Base-by-base conservation (phyloP, 1,140 invertebrate genomes). In the Drosophila grimshawi region DNA sequence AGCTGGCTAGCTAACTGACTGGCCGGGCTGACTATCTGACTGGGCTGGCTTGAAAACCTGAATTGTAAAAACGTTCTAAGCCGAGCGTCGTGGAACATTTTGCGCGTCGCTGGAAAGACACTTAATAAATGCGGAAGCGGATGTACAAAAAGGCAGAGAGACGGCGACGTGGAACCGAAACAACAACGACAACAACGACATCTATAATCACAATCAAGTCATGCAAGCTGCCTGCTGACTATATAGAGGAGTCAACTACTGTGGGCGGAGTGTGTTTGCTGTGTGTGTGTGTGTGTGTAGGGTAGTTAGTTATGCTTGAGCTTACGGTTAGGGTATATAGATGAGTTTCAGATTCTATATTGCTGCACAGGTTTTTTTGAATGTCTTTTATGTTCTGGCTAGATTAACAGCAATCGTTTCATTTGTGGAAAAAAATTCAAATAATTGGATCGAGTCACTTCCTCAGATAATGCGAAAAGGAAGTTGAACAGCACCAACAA, bases 101-200 rank as follows among this genome's bases (percentile, higher is more conserved):
- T 80, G 75, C 76, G 77, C 80, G 80, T 71, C 76, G 82, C 75
- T 86, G 83, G 68, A 89, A 89, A 89, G 86, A 89, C 86, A 89
- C 85, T 89, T 89, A 85, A 91, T 90, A 92, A 91, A 92, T 92
- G 90, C 90, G 90, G 90, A 92, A 92, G 90, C 90, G 90, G 90
- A 92, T 92, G 90, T 92, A 88, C 88, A 61, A 43, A 71, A 66
- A 76, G 48, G 32, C 53, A 51, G 32, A 62, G 27, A 81, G 55
- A 74, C 53, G 33, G 11, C 8, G 62, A 56, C 11, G 39, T 33
- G 35, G 7, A 71, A 43, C 55, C n/a, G 11, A 37, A 68, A 48
- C 48, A 56, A 41, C 53, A 6, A 53, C 30, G 45, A 64, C 68
- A 32, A 4, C 39, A 10, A 2, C 37, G 37, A 41, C 7, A 41